Base-by-base conservation (phyloP, 23 tunicate genomes). In the Diplosoma virens region DNA sequence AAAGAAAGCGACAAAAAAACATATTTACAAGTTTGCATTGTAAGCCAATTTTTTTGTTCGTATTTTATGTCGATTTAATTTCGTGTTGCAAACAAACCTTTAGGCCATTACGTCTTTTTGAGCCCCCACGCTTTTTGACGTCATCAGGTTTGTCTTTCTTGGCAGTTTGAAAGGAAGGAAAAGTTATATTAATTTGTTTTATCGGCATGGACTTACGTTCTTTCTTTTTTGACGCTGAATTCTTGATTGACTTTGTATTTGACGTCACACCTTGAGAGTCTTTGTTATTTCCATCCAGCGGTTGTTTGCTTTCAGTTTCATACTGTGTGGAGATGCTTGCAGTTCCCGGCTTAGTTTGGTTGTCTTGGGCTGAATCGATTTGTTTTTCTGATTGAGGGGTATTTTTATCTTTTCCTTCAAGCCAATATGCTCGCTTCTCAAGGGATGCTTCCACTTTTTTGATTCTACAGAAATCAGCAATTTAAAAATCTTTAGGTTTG, bases 381-480 rank as follows among this genome's bases (percentile, higher is more conserved):
- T 81, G 81, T 9, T 74, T 36, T 24, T 81, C 87, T n/a, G n/a
- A n/a, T n/a, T n/a, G n/a, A n/a, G n/a, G n/a, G n/a, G n/a, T n/a
- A n/a, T n/a, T n/a, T n/a, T n/a, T n/a, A n/a, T n/a, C n/a, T n/a
- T n/a, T n/a, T 16, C 81, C 81, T 53, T 82, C 87, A 2, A 82
- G 60, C 87, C 87, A 82, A 16, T 81, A 82, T 1, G 75, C 87
- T 1, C 81, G 79, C 28, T 82, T 82, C 16, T 61, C 54, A 61
- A 75, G 75, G 5, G 87, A 46, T 20, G 41, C 73, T 74, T 78
- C 83, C n/a, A 78, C 33, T 64, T 78, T 64, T 14, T 61, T 17
- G 18, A 78, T 47, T 31, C 83, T 78, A 22, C 50, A 41, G 50
- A 41, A 9, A 7, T 41, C 50, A 9, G 50, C 14, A 41, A 41